Percentiles rank a stretch among this genome's conserved stretches.
Conservation (phyloP, 2,888 invertebrate species). For the Doris montereyensis region DNA sequence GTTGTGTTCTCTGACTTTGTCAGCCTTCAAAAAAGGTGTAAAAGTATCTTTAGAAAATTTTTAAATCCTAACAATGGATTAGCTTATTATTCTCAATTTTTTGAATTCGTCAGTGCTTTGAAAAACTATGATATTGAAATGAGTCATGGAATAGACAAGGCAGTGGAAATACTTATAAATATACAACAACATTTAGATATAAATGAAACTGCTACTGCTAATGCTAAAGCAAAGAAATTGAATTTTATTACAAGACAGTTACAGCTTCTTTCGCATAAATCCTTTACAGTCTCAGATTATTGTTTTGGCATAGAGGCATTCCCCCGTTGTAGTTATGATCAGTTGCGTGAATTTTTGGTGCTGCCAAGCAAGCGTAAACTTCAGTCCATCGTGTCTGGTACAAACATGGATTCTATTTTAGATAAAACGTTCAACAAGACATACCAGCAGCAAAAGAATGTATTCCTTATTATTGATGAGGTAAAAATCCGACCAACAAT, state of each 20-base stretch:
- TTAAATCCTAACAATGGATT: conserved; percentile 10
- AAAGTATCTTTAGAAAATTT: neutral
- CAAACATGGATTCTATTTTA: too few species aligned
- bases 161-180: neutral
- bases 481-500: conserved; percentile 2
- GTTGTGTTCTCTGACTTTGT: neutral
- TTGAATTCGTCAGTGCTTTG: neutral
- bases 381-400: too few species aligned
- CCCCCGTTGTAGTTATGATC: conserved; percentile 7
- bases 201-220: neutral
- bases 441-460: neutral
- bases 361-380: conserved; percentile 13
- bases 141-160: neutral
- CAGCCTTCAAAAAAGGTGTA: conserved; percentile 5
- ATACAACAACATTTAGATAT: too few species aligned
- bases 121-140: neutral
- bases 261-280: neutral
- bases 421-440: too few species aligned
- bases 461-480: neutral
- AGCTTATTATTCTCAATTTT: neutral
- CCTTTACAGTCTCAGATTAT: neutral
- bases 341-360: neutral
- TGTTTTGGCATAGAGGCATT: conserved; percentile 4
- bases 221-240: neutral
- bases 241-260: neutral